These are phyloP conservation scores for Dipodomys merriami DNA, from an alignment of 2,113 vertebrate genomes.

Conservation along the genomic window DNA sequence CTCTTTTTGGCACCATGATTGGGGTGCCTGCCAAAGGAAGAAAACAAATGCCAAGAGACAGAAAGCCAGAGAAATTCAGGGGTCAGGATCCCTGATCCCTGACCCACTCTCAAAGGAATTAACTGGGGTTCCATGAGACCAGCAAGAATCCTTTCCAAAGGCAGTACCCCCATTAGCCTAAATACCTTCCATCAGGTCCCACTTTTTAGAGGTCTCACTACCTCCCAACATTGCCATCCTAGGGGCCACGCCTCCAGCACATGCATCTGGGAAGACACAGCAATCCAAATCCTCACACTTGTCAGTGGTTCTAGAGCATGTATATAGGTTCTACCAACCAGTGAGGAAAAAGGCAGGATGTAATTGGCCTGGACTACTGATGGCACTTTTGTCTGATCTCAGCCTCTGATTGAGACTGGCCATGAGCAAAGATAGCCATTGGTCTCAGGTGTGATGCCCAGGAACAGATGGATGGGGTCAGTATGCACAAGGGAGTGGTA, in stretches of 20 bases:
- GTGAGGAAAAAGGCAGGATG: not conserved
- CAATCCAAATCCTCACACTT: not conserved
- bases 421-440: not conserved
- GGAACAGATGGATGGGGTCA: not conserved
- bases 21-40: not conserved
- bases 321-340: fast-evolving
- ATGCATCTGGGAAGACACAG: not conserved
- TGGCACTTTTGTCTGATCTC: not conserved
- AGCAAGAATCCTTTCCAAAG: not conserved
- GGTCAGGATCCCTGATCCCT: not conserved
- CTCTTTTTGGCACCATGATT: not conserved
- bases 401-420: not conserved
- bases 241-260: not conserved
- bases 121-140: not conserved
- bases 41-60: not conserved
- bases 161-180: not conserved
- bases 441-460: fast-evolving
- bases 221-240: not conserved
- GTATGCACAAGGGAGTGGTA: not conserved
- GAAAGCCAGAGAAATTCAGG: not conserved
- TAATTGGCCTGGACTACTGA: too few species aligned
- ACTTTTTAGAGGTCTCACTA: not conserved
- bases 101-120: not conserved
- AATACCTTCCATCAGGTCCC: not conserved
- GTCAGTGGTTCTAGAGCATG: too few species aligned